Base-by-base conservation (phyloP, 2,113 vertebrate species). In the Cynopterus brachyotis region DNA sequence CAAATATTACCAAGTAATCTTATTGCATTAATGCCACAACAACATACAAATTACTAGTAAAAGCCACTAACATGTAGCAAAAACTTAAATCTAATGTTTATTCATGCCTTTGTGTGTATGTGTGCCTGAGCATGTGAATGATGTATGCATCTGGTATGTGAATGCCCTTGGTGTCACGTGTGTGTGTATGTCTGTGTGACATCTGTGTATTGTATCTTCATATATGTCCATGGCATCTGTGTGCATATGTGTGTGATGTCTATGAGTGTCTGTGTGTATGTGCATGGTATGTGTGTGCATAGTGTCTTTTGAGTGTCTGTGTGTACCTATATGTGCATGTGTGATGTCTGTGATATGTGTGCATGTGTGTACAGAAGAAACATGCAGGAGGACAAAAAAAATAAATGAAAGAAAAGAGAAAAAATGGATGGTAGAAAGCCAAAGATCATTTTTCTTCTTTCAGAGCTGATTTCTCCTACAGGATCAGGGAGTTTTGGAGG, bases 1-100 rank as follows among this genome's bases (percentile, higher is more conserved):
- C 15, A 75, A 75, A 42, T 64, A 81, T 69, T 95, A 40, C 30
- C 42, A 94, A 88, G 32, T 26, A 88, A 47, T 62, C 16, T 70
- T 55, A 90, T 26, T 69, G 3, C 32, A 83, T 50, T n/a, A 91
- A 79, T 40, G 22, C 17, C 13, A 76, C 3, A 59, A 28, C 15
- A 82, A 30, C 17, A 60, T 30, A 13, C 15, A 83, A 72, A 81
- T 37, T 40, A 89, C 55, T 30, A 26, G 9, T 37, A 89, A 90
- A 88, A 85, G 22, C 28, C 57, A 86, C 24, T 70, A 79, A 59
- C 28, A 83, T 0, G 15, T 10, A 87, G 7, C 3, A 87, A 81
- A 93, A 95, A 87, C n/a, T 26, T 66, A 80, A 90, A 92, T 28
- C n/a, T 40, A 85, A 72, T n/a, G 17, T 70, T 81, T 88, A 85